phyloP scores from a whole-genome alignment of 2,113 vertebrate genomes.

The Lampris incognitus region DNA sequence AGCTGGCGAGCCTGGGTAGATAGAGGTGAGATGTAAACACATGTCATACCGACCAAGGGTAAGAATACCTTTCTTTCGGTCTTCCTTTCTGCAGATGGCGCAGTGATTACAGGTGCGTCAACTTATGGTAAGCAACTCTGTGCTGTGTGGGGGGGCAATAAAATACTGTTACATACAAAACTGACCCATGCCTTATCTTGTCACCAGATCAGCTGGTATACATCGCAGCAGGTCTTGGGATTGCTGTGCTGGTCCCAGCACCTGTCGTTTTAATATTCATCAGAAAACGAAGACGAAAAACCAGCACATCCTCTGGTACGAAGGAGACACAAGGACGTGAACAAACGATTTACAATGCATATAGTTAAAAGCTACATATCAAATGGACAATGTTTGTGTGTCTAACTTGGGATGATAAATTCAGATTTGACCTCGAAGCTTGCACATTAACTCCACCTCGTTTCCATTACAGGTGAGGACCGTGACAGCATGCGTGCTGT shows the following conservation, averaged over 20 bases:
- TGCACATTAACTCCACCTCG: background rate
- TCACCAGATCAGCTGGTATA: constrained; percentile 54
- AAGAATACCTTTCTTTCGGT: background rate
- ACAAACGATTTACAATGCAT: too few relatives aligned
- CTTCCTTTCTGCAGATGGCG: background rate
- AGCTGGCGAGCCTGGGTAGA: background rate
- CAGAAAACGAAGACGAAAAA: constrained; percentile 38
- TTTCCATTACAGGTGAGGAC: constrained; percentile 25
- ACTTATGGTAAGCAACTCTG: constrained; percentile 20
- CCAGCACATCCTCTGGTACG: constrained; percentile 33
- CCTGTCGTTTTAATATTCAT: constrained; percentile 46
- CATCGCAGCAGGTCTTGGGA: constrained; percentile 37
- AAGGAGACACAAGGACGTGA: background rate
- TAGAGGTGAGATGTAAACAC: background rate
- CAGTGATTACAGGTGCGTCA: background rate
- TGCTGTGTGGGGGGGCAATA: background rate
- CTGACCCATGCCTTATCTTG: background rate
- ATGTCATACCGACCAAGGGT: background rate
- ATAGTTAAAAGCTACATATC: too few relatives aligned
- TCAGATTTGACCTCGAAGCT: background rate
- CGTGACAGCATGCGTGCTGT: background rate
- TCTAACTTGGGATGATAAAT: background rate
- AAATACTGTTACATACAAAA: background rate
- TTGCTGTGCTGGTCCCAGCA: constrained; percentile 26
- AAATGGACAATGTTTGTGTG: too few relatives aligned